Evolutionary conservation across 1,140 invertebrate species (phyloP).

Genomic region (Drosophila pectinifera): DNA sequence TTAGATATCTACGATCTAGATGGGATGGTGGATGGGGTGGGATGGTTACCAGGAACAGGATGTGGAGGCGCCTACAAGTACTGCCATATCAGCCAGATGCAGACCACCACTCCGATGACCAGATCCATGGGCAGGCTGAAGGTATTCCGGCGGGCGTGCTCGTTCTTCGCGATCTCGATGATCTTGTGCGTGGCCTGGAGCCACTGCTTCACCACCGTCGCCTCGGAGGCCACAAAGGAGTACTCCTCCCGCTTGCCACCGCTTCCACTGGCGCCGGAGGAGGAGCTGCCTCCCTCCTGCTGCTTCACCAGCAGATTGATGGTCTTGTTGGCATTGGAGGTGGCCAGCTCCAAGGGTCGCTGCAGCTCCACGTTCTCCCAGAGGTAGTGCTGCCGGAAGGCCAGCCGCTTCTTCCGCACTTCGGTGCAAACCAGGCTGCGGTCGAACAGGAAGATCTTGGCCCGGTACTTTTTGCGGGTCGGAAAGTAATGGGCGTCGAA

Average conservation of each 20-base stretch:
- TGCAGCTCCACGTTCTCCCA: slow-evolving; percentile 78
- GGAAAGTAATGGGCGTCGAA: slow-evolving; percentile 80
- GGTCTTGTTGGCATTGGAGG: slow-evolving; percentile 66
- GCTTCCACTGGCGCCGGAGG: not conserved
- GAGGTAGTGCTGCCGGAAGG: slow-evolving; percentile 75
- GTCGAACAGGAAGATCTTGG: slow-evolving; percentile 82
- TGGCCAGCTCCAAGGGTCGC: slow-evolving; percentile 55
- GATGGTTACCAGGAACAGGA: slow-evolving; percentile 1
- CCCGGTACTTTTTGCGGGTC: slow-evolving; percentile 72
- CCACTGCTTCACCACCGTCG: slow-evolving; percentile 76
- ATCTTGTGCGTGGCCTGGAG: slow-evolving; percentile 73
- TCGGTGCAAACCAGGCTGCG: slow-evolving; percentile 78
- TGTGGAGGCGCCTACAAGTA: slow-evolving; percentile 57
- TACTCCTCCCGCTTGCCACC: slow-evolving; percentile 64
- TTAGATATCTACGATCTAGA: slow-evolving; percentile 45
- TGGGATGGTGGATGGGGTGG: slow-evolving; percentile 26
- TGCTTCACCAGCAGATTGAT: slow-evolving; percentile 74
- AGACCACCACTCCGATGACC: slow-evolving; percentile 63
- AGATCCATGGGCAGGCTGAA: slow-evolving; percentile 80
- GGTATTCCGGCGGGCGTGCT: slow-evolving; percentile 60
- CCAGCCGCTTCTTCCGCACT: slow-evolving; percentile 67
- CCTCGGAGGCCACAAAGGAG: slow-evolving; percentile 68
- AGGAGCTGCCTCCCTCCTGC: slow-evolving; percentile 26
- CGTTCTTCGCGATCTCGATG: slow-evolving; percentile 67
- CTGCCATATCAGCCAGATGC: slow-evolving; percentile 80